Percentiles rank a stretch among this genome's conserved stretches.
phyloP scores from a whole-genome alignment of 1,140 invertebrate genomes.

The Scylla paramamosain region DNA sequence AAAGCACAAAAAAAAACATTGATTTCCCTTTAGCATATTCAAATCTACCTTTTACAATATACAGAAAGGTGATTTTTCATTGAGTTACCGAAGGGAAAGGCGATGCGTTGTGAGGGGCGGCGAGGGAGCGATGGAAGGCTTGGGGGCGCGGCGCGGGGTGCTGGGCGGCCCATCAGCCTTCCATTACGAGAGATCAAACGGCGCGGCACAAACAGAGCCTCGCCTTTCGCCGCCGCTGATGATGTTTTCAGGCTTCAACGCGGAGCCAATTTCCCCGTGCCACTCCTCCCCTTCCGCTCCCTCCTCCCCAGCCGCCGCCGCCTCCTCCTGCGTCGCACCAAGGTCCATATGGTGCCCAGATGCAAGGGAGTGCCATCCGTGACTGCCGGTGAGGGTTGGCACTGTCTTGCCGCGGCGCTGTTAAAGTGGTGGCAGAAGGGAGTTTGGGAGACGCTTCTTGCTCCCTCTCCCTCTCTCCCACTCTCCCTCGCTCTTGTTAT shows the following conservation, averaged over 20 bases:
- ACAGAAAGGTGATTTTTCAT: no score
- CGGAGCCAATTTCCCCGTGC: neutral
- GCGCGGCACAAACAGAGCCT: neutral
- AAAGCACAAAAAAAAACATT: neutral
- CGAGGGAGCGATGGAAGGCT: neutral
- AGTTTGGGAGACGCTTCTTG: no score
- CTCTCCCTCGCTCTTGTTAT: no score
- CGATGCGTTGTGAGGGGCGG: neutral
- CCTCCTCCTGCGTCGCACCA: no score
- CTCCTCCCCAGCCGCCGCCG: neutral
- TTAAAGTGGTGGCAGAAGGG: no score
- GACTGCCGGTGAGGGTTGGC: no score
- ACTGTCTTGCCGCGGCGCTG: no score
- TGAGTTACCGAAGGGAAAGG: neutral
- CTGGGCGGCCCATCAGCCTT: neutral
- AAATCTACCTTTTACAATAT: no score
- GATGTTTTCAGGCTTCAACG: neutral
- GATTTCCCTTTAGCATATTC: no score
- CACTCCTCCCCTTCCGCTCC: neutral
- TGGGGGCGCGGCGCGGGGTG: neutral
- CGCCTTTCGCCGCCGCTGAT: neutral
- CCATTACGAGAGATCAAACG: neutral
- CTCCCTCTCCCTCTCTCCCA: no score
- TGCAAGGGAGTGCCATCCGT: no score
- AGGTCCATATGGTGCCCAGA: no score